phyloP scores from a whole-genome alignment of 2,888 invertebrate species.

The Hymenopus coronatus region DNA sequence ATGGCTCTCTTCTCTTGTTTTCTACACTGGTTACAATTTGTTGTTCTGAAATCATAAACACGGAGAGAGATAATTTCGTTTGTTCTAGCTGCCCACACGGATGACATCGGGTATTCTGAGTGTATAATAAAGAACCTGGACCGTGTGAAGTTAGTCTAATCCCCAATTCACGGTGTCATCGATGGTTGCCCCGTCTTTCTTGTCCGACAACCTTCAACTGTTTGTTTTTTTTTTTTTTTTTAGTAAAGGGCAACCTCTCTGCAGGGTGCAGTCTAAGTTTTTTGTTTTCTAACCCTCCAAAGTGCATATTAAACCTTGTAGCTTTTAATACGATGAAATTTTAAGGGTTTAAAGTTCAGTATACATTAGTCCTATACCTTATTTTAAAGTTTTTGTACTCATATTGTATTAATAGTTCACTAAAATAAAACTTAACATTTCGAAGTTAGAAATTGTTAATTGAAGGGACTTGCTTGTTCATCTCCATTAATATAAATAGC shows the following conservation, averaged over 20 bases:
- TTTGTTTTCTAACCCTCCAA: no score
- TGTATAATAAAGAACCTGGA: neutral
- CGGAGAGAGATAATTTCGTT: neutral
- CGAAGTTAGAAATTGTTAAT: no score
- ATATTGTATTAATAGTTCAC: no score
- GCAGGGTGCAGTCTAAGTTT: neutral
- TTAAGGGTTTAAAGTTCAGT: no score
- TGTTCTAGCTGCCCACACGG: neutral
- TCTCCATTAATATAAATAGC: no score
- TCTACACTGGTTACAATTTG: neutral
- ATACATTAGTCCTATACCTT: no score
- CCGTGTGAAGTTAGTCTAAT: neutral
- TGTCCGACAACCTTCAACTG: neutral
- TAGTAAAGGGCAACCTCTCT: neutral
- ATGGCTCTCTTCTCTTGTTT: neutral
- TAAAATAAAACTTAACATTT: no score
- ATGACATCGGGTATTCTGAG: neutral
- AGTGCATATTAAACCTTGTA: no score
- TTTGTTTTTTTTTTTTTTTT: neutral
- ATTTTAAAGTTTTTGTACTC: no score
- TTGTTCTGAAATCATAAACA: neutral
- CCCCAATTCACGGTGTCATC: conserved; percentile 8
- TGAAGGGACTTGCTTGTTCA: no score
- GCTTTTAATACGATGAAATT: no score
- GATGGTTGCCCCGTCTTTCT: neutral